Percentiles rank a stretch among this genome's conserved stretches.
These are phyloP conservation scores for Prostheceraeus crozeri DNA, from an alignment of 2,888 invertebrate species.

Conservation along the genomic window DNA sequence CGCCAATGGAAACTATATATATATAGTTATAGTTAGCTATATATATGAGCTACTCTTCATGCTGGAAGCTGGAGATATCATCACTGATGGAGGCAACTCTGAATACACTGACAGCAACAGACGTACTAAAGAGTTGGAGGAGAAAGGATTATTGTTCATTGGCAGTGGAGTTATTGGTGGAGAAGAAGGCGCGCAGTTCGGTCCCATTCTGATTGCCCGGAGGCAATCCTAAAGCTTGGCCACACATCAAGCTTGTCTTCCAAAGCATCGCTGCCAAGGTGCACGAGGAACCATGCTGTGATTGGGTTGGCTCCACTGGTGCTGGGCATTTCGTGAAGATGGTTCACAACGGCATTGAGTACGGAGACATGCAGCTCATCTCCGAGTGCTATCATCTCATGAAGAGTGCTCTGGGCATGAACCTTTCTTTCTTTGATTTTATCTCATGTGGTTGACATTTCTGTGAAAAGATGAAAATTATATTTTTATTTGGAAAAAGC, in stretches of 20 bases:
- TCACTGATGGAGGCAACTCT: constrained; percentile 97
- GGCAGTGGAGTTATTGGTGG: constrained; percentile 94
- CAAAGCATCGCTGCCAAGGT: constrained; percentile 80
- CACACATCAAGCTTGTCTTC: constrained; percentile 83
- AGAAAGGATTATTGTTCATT: constrained; percentile 73
- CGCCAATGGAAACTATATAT: too few relatives aligned
- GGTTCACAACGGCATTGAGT: constrained; percentile 99
- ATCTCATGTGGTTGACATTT: too few relatives aligned
- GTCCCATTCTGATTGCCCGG: constrained; percentile 98
- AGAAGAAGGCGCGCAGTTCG: constrained; percentile 83
- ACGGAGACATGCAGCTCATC: constrained; percentile 98
- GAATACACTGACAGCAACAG: constrained; percentile 86
- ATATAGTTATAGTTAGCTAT: too few relatives aligned
- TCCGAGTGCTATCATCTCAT: constrained; percentile 92
- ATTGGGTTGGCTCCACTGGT: constrained; percentile 95
- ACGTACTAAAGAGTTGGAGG: constrained; percentile 69
- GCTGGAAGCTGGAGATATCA: constrained; percentile 70
- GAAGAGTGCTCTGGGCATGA: constrained; percentile 66
- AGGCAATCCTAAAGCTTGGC: constrained; percentile 82
- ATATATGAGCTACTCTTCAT: too few relatives aligned
- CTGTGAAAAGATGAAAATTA: too few relatives aligned
- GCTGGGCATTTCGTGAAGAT: constrained; percentile 99
- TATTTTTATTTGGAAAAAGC: too few relatives aligned
- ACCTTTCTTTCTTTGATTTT: too few relatives aligned
- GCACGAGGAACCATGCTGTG: constrained; percentile 84